Evolutionary conservation across 2,888 invertebrate species (phyloP), one percentile per base, ranked within the genome.

Genomic region (Drepanosiphum platanoidis): DNA sequence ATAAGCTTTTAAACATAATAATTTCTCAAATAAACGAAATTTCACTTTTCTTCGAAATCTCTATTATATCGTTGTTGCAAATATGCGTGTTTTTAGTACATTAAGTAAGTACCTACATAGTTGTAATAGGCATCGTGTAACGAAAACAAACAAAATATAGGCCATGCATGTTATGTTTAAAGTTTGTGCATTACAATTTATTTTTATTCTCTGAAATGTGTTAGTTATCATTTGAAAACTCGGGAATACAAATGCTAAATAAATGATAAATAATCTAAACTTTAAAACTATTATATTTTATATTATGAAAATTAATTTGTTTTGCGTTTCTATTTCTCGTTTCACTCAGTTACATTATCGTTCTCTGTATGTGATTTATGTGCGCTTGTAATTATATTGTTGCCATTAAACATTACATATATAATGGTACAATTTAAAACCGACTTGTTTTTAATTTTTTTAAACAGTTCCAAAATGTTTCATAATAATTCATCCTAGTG

Each of bases 131-230:
- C 61, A 27, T 61, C 9, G 61, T 61, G n/a, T 27, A 27, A 61
- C 61, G 27, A 61, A 52, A 5, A 5, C 15, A 52, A 52, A 52
- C 18, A 52, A 22, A 52, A 52, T 52, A 22, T 61, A 61, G 66
- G 32, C 34, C n/a, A 72, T 72, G n/a, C 27, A 42, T 72, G 30
- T 72, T 72, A 72, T 30, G 42, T 72, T 30, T 42, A 72, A 72
- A 72, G 72, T 72, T 72, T 18, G 72, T 72, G 42, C 72, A 42
- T 71, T 71, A 42, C 39, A 27, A 72, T n/a, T 72, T 42, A 72
- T 42, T 72, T 72, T 72, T 72, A 30, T 72, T 0, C 30, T 72
- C 42, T 46, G 18, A 42, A 30, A 72, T 18, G 42, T 42, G 72
- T 42, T 32, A 46, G 72, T 72, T 71, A 2, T 42, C 42, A 27